Conservation (phyloP, 2,797 vertebrate species). For the Xenentodon cancila region DNA sequence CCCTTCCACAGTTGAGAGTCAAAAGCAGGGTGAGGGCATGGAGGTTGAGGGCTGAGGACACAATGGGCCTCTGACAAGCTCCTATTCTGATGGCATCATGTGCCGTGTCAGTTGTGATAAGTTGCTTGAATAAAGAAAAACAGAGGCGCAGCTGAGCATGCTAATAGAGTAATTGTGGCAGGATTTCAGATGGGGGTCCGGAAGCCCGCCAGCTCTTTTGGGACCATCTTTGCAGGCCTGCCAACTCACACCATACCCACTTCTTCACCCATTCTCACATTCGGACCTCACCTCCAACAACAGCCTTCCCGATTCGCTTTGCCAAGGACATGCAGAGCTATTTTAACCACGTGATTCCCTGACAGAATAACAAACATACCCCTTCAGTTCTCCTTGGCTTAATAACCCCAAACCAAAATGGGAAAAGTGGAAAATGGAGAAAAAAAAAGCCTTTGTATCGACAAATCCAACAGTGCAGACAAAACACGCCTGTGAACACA, state of each 20-base stretch:
- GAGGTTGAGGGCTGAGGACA: slow-evolving; percentile 54
- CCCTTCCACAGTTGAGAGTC: slow-evolving; percentile 57
- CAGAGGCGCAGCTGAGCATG: slow-evolving; percentile 77
- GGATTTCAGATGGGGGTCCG: slow-evolving; percentile 61
- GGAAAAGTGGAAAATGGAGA: slow-evolving; percentile 11
- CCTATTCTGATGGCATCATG: slow-evolving; percentile 75
- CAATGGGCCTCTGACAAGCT: slow-evolving; percentile 73
- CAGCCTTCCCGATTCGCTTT: slow-evolving; percentile 37
- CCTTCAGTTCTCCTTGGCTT: slow-evolving; percentile 30
- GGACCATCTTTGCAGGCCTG: slow-evolving; percentile 27
- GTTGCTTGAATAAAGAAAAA: slow-evolving; percentile 72
- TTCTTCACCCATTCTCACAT: slow-evolving; percentile 36
- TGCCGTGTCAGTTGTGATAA: slow-evolving; percentile 74
- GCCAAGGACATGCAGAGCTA: slow-evolving; percentile 55
- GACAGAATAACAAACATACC: slow-evolving; percentile 32
- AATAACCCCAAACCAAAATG: slow-evolving; percentile 37
- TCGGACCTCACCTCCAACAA: slow-evolving; percentile 24
- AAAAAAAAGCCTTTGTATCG: slow-evolving; percentile 45
- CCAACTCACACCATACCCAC: slow-evolving; percentile 29
- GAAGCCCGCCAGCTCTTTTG: slow-evolving; percentile 56
- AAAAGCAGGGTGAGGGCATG: slow-evolving; percentile 50
- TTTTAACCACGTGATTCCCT: slow-evolving; percentile 65
- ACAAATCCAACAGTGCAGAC: slow-evolving; percentile 69
- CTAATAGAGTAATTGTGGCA: slow-evolving; percentile 78
- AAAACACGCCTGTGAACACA: slow-evolving; percentile 77